phyloP scores from a whole-genome alignment of 1,140 invertebrate species.

The Formica selysi region DNA sequence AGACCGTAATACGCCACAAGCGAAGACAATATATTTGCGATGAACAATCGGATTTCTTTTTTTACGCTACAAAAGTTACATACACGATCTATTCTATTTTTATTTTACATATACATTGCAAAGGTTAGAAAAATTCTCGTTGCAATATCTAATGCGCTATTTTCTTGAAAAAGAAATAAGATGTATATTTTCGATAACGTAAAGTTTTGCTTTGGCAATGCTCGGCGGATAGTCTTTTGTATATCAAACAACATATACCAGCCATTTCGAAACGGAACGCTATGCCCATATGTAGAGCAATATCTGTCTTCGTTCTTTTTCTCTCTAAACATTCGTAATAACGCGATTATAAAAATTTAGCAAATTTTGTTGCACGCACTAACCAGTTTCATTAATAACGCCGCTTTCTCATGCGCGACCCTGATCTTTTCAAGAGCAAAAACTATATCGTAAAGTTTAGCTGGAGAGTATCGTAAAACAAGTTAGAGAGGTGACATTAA shows the following conservation, averaged over 20 bases:
- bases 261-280: slow-evolving; percentile 59
- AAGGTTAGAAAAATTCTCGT: slow-evolving; percentile 1
- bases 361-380: slow-evolving; percentile 40
- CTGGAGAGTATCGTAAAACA: not conserved
- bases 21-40: not conserved
- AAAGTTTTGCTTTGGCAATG: slow-evolving; percentile 49
- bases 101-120: not conserved
- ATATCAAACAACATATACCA: slow-evolving; percentile 46
- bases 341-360: slow-evolving; percentile 17
- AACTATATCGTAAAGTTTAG: slow-evolving; percentile 14
- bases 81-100: slow-evolving; percentile 36
- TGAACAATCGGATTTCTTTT: slow-evolving; percentile 9
- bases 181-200: not conserved
- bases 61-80: slow-evolving; percentile 29
- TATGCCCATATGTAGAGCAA: not conserved
- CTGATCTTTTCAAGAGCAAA: slow-evolving; percentile 41
- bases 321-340: slow-evolving; percentile 34
- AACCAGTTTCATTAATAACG: not conserved
- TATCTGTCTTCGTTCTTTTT: slow-evolving; percentile 50
- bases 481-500: not conserved
- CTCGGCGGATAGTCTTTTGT: slow-evolving; percentile 34
- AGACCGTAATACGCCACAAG: slow-evolving; percentile 18
- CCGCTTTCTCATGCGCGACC: not conserved
- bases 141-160: not conserved
- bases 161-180: not conserved